Base-by-base conservation (phyloP, 2,888 invertebrate genomes). In the Polyommatus icarus region DNA sequence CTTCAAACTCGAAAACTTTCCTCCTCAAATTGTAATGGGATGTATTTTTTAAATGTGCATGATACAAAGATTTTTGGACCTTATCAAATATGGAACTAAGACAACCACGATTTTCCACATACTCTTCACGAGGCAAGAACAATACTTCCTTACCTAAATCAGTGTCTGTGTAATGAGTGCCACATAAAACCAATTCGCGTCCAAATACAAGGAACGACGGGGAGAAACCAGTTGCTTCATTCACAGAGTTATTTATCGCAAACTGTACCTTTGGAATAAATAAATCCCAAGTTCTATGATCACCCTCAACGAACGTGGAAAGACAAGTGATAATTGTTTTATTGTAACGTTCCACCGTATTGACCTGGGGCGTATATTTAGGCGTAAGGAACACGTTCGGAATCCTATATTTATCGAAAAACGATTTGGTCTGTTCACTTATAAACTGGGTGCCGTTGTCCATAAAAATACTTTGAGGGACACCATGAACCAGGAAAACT, bases 271-370 rank as follows among this genome's bases (percentile, higher is more conserved):
- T 80, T 2, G 80, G 79, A 1, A 83, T 15, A 10, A 59, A 77
- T 72, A 0, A 67, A 1, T 84, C 84, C 84, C 84, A 84, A 1
- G 79, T 46, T 29, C 83, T 78, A 73, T 83, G 84, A 71, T 83
- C 83, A 1, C 81, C 50, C 7, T 40, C 8, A 36, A 36, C 36
- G 36, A 36, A 36, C 6, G 36, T 36, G 36, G 6, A 36, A 36
- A 36, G 36, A n/a, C 71, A 36, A 6, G 81, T 82, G 10, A 81
- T 78, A 10, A 83, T 82, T 0, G 83, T 83, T 75, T 78, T 80
- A 76, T 82, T 81, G 61, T 80, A 81, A 0, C 81, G 76, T 61
- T 81, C 80, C 0, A 80, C 79, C 1, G 77, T 71, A 36, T 78
- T 79, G 0, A 80, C 77, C n/a, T 81, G 80, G 3, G 82, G 80